Percentiles rank a stretch among this genome's conserved stretches.
These are phyloP conservation scores for Hypolimnas misippus DNA, from an alignment of 2,888 invertebrate species.

Conservation along the genomic window DNA sequence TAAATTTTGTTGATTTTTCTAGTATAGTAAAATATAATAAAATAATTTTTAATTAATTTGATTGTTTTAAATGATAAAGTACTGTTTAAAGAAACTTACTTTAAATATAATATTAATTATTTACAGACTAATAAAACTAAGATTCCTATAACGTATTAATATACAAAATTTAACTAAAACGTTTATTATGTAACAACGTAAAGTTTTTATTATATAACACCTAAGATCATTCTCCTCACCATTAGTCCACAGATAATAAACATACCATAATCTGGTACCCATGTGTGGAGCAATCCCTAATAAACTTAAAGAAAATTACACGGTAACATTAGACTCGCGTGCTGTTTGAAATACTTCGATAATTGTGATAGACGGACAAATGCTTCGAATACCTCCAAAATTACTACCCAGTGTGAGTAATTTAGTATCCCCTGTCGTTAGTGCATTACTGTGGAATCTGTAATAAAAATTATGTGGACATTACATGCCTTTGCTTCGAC, in stretches of 20 bases:
- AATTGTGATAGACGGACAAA: constrained; percentile 48
- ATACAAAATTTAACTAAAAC: not conserved
- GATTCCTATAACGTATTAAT: too few species aligned
- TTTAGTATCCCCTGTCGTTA: constrained; percentile 36
- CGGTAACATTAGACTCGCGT: constrained; percentile 43
- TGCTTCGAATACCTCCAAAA: constrained; percentile 49
- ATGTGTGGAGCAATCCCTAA: not conserved
- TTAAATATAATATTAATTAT: too few species aligned
- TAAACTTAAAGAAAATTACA: constrained; percentile 34
- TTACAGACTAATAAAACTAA: too few species aligned
- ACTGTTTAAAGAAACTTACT: too few species aligned
- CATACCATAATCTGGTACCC: constrained; percentile 4
- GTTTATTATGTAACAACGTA: not conserved
- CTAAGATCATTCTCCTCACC: not conserved
- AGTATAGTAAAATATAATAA: too few species aligned
- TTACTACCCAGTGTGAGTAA: constrained; percentile 45
- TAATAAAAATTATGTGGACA: constrained; percentile 4
- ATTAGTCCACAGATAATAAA: constrained; percentile 1
- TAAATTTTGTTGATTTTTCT: too few species aligned
- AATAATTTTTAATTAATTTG: too few species aligned
- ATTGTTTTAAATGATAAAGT: too few species aligned
- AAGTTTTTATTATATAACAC: not conserved
- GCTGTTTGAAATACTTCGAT: constrained; percentile 45
- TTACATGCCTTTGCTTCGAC: not conserved
- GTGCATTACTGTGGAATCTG: constrained; percentile 27